These are phyloP conservation scores for Sinosuthora webbiana DNA, from an alignment of 2,113 vertebrate species.

Conservation along the genomic window DNA sequence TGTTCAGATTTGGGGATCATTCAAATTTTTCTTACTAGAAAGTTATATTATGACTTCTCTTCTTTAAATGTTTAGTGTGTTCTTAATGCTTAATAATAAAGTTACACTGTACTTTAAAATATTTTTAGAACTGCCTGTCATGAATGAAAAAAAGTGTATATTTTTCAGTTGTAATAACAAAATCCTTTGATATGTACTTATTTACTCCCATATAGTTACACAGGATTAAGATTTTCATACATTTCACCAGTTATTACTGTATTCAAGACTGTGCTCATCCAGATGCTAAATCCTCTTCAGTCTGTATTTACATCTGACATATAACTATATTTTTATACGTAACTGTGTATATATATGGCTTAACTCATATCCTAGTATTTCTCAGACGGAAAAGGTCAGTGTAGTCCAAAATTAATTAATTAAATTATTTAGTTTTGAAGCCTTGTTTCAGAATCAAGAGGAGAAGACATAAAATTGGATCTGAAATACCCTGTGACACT, in stretches of 20 bases:
- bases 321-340: neutral
- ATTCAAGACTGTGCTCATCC: neutral
- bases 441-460: neutral
- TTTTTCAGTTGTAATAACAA: neutral
- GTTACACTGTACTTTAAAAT: neutral
- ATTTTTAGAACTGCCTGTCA: neutral
- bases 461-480: neutral
- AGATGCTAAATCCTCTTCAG: neutral
- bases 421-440: neutral
- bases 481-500: neutral
- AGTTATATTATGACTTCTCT: neutral
- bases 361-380: neutral
- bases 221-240: neutral
- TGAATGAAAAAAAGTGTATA: neutral
- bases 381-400: neutral
- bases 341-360: neutral
- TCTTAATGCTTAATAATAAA: neutral
- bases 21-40: neutral
- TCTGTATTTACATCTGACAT: neutral
- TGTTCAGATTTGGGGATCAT: neutral
- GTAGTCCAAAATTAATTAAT: neutral
- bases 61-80: neutral
- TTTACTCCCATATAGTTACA: neutral
- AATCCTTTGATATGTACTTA: neutral
- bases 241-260: neutral